Evolutionary conservation across 2,888 invertebrate genomes (phyloP), one percentile per base, ranked within the genome.

Genomic region (Drosophila setosimentum): DNA sequence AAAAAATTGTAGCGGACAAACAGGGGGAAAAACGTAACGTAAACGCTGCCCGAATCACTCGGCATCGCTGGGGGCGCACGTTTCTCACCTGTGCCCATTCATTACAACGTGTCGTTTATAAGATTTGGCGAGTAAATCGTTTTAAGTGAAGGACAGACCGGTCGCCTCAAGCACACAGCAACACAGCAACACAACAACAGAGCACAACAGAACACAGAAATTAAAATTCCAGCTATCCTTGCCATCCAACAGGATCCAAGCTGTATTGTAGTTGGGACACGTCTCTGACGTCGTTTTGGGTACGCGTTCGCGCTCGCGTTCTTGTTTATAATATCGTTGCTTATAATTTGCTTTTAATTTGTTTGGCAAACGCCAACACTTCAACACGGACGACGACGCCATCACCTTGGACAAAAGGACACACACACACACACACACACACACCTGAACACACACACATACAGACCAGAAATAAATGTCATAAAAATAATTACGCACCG

Each of bases 311-410:
- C 42, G 21, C 21, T 58, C 27, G 59, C 33, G 60, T 60, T 33
- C 70, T 71, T 73, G 69, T 74, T 85, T 83, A 81, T 77, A 82
- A 79, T 76, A 76, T 76, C 66, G 80, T 74, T 78, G 74, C 78
- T 87, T 90, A 82, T 87, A 87, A 87, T 87, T 89, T 90, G 90
- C 87, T 87, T 87, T 87, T 87, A 87, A 87, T 87, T 87, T 87
- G 87, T 87, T 87, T 87, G 87, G 91, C 91, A 90, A 87, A 80
- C 77, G 90, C 89, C 87, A 87, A 87, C 90, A 90, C 90, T 87
- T 87, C 81, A 90, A 72, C 89, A 83, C 74, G 77, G 61, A 76
- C 64, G 21, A 49, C 54, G 59, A 29, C 37, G 55, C 40, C 45
- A 45, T 45, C 27, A 27, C 45, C 68, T 64, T 66, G 48, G 57